These are phyloP conservation scores for Ciconia stormi DNA, from an alignment of 2,113 vertebrate species.

Conservation along the genomic window DNA sequence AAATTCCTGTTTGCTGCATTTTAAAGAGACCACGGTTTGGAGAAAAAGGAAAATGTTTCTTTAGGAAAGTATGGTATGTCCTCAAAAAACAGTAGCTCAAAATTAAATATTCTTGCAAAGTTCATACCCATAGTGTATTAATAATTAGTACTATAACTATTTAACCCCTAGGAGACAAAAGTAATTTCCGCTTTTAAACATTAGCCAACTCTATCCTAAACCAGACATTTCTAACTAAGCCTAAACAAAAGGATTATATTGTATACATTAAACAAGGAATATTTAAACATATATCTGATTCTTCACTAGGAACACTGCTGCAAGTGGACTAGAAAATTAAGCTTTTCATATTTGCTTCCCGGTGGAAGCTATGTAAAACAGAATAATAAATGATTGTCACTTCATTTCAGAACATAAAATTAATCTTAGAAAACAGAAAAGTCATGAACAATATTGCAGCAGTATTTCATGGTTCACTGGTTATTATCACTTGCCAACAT, in stretches of 20 bases:
- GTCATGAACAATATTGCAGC: conserved; percentile 61
- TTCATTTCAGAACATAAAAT: conserved; percentile 72
- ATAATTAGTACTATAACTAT: not conserved
- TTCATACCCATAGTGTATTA: not conserved
- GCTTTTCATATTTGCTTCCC: conserved; percentile 70
- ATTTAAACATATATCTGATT: conserved; percentile 36
- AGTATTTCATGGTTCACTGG: conserved; percentile 66
- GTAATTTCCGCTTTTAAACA: not conserved
- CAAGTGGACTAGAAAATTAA: conserved; percentile 76
- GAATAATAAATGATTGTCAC: conserved; percentile 77
- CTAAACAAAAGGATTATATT: conserved; percentile 27
- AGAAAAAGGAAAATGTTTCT: not conserved
- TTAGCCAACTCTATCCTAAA: not conserved
- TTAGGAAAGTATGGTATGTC: not conserved
- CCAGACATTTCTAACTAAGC: not conserved
- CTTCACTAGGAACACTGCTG: conserved; percentile 29
- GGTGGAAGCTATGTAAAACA: conserved; percentile 70
- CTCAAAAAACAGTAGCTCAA: not conserved
- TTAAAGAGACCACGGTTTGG: not conserved
- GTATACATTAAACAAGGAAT: conserved; percentile 46
- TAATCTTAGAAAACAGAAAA: conserved; percentile 73
- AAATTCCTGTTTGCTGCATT: not conserved
- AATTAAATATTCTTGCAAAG: conserved; percentile 8
- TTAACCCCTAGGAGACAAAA: conserved; percentile 26
- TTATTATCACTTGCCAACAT: conserved; percentile 61